Evolutionary conservation across 1,140 invertebrate species (phyloP).

Genomic region (Halictus rubicundus): DNA sequence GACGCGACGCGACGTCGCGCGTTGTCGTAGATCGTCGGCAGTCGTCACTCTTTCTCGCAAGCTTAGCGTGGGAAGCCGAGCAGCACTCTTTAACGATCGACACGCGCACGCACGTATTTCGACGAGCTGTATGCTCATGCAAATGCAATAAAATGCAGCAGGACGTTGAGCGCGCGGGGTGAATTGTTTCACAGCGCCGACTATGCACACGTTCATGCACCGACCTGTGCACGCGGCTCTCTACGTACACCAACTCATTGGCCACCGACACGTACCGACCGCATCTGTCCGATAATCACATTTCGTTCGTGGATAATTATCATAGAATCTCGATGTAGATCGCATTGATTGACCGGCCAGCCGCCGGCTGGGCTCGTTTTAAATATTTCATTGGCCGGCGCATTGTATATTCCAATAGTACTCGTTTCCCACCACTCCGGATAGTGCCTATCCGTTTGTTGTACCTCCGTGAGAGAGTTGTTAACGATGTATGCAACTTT

Average conservation of each 20-base stretch:
- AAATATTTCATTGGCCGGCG: not conserved
- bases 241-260: not conserved
- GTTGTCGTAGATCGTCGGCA: not conserved
- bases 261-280: constrained; percentile 30
- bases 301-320: constrained; percentile 45
- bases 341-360: constrained; percentile 11
- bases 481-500: not conserved
- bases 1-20: not conserved
- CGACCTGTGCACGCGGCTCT: constrained; percentile 12
- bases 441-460: too few species aligned
- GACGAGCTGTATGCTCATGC: constrained; percentile 11
- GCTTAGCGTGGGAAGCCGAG: constrained; percentile 47
- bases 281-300: constrained; percentile 41
- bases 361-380: not conserved
- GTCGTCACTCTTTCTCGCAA: constrained; percentile 5
- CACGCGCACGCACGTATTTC: constrained; percentile 10
- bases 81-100: constrained; percentile 53
- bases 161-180: constrained; percentile 5
- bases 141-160: constrained; percentile 44
- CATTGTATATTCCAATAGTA: not conserved
- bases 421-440: not conserved
- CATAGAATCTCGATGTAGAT: constrained; percentile 35
- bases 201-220: not conserved
- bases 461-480: not conserved
- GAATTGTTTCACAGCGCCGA: constrained; percentile 26